Conservation (phyloP, 2,113 vertebrate species). For the Seriola dumerili region DNA sequence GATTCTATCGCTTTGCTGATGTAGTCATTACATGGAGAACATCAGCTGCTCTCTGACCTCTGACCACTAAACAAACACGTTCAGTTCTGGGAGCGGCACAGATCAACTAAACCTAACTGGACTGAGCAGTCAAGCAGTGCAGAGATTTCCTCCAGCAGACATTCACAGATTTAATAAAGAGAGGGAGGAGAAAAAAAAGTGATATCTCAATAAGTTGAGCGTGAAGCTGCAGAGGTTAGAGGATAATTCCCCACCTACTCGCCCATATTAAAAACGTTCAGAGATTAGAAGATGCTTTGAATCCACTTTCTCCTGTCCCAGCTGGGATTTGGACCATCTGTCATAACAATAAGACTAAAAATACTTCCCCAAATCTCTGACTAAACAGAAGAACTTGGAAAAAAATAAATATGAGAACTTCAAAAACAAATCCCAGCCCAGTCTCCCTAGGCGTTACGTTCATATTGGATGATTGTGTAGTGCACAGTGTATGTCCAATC, state of each 20-base stretch:
- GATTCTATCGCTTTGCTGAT: conserved; percentile 24
- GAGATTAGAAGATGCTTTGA: conserved; percentile 10
- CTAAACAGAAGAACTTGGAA: not conserved
- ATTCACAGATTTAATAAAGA: not conserved
- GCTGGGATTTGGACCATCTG: conserved; percentile 35
- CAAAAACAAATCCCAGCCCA: not conserved
- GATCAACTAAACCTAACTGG: not conserved
- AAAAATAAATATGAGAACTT: not conserved
- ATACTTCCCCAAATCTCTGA: not conserved
- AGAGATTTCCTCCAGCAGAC: not conserved
- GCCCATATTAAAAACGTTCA: not conserved
- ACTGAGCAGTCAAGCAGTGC: not conserved
- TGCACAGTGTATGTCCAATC: not conserved
- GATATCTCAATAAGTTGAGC: not conserved
- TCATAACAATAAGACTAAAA: conserved; percentile 23
- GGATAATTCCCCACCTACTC: conserved; percentile 16
- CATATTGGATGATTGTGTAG: not conserved
- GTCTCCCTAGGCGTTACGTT: not conserved
- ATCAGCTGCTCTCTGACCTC: conserved; percentile 19
- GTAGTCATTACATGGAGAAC: conserved; percentile 1
- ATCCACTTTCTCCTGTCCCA: conserved; percentile 13
- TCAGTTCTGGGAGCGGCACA: not conserved
- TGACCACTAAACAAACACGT: not conserved
- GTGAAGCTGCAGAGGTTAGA: conserved; percentile 26
- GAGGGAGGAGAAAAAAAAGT: not conserved